Evolutionary conservation across 2,888 invertebrate species (phyloP).

Genomic region (Buathra laborator): DNA sequence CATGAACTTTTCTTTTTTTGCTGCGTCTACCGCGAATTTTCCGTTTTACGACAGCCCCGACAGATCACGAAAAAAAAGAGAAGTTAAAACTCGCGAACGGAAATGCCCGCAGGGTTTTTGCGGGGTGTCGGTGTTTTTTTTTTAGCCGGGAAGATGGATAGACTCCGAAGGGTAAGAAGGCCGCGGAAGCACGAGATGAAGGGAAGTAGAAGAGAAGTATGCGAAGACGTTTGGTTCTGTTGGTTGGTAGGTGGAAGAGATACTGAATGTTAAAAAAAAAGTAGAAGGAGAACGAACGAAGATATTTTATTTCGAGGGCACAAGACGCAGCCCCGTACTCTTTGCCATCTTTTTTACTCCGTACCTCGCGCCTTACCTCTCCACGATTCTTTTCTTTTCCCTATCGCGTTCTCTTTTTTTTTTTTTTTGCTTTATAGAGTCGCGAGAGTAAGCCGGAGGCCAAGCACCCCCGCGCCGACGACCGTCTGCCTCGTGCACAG

Average conservation of each 20-base stretch:
- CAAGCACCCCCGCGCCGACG: constrained; percentile 46
- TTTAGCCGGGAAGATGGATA: constrained; percentile 34
- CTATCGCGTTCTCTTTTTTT: constrained; percentile 39
- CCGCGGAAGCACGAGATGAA: constrained; percentile 18
- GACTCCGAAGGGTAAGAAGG: constrained; percentile 33
- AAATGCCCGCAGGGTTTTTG: constrained; percentile 46
- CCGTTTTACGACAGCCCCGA: constrained; percentile 28
- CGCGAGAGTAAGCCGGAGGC: constrained; percentile 62
- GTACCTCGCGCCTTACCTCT: constrained; percentile 42
- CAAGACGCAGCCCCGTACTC: constrained; percentile 47
- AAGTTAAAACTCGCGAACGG: constrained; percentile 9
- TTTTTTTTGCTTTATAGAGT: constrained; percentile 27
- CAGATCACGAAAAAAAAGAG: constrained; percentile 31
- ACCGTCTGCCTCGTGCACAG: constrained; percentile 60
- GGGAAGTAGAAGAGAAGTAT: constrained; percentile 51
- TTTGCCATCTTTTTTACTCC: constrained; percentile 61
- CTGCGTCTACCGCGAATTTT: not conserved
- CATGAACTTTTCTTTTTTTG: constrained; percentile 15
- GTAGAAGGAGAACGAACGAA: constrained; percentile 39
- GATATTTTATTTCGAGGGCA: constrained; percentile 58
- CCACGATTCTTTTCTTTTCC: constrained; percentile 10
- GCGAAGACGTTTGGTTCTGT: constrained; percentile 49
- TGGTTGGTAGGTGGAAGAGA: constrained; percentile 21
- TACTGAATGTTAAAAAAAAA: not conserved
- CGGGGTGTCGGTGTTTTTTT: constrained; percentile 40